Evolutionary conservation across 2,888 invertebrate genomes (phyloP), one percentile per base, ranked within the genome.

Genomic region (Andrena minutula): DNA sequence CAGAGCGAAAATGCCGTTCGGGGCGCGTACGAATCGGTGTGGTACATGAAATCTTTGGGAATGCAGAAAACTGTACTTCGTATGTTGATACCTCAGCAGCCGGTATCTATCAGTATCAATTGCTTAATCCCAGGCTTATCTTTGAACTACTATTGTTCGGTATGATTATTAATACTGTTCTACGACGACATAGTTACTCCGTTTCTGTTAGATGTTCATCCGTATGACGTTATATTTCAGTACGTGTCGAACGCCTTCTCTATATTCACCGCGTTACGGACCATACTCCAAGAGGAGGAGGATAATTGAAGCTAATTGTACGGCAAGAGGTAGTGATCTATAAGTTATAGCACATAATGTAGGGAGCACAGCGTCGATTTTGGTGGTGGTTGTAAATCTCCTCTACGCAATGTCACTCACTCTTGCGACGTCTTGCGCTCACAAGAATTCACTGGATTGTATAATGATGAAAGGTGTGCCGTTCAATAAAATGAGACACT

Each of bases 161-260:
- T 79, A 78, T 0, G 26, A 8, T 5, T 41, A 30, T n/a, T n/a
- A n/a, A 6, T 49, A 49, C n/a, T 49, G 2, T 49, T 35, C 10
- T 53, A 5, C 8, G n/a, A 20, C n/a, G 8, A 4, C 6, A 49
- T 6, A 23, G 1, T n/a, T 8, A 53, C 2, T 6, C 7, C 20
- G 20, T 20, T 20, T 53, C 20, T 10, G 2, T 53, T 20, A 8
- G 7, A 49, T n/a, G n/a, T 6, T 49, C n/a, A 49, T 6, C 12
- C 12, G 16, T 26, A 5, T 10, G 20, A 64, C 4, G 41, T n/a
- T 2, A 41, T 75, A 23, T 75, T 71, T 58, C 41, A 89, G 87
- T 89, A 82, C 47, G 64, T 89, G n/a, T 83, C 89, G 1, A 86
- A 86, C 47, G 70, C 82, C 3, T 75, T 85, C 32, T 87, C 89